Percentiles rank a stretch among this genome's conserved stretches.
Evolutionary conservation across 1,140 invertebrate genomes (phyloP).

Genomic region (Euborellia annulipes): DNA sequence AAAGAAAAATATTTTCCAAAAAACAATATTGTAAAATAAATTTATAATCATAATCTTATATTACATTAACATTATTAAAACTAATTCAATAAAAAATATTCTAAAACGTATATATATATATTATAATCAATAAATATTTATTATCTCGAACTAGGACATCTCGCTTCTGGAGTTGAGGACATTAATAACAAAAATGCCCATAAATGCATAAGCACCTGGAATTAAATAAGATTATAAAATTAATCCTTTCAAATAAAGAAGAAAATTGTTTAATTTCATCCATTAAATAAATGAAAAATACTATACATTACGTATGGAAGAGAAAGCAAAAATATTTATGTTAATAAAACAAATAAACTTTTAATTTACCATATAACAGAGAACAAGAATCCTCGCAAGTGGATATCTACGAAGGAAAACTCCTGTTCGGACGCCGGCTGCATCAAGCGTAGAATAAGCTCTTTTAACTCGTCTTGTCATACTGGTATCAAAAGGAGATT

Average conservation of each 20-base stretch:
- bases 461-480: conserved; percentile 61
- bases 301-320: conserved; percentile 4
- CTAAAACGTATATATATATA: no score
- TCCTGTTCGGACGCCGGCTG: conserved; percentile 57
- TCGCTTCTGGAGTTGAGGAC: conserved; percentile 48
- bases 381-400: conserved; percentile 57
- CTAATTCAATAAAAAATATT: no score
- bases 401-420: conserved; percentile 68
- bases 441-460: conserved; percentile 60
- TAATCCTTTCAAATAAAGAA: conserved; percentile 5
- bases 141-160: conserved; percentile 20
- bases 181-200: conserved; percentile 55
- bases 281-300: conserved; percentile 7
- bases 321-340: neutral
- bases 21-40: no score
- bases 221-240: conserved; percentile 17
- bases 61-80: no score
- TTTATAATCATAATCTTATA: no score
- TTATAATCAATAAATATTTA: no score
- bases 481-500: conserved; percentile 60
- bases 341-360: neutral
- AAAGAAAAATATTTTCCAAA: no score
- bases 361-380: conserved; percentile 51
- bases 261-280: conserved; percentile 6
- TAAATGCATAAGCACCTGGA: conserved; percentile 46